These are phyloP conservation scores for Gallirallus australis DNA, from an alignment of 2,797 vertebrate genomes.

Conservation along the genomic window DNA sequence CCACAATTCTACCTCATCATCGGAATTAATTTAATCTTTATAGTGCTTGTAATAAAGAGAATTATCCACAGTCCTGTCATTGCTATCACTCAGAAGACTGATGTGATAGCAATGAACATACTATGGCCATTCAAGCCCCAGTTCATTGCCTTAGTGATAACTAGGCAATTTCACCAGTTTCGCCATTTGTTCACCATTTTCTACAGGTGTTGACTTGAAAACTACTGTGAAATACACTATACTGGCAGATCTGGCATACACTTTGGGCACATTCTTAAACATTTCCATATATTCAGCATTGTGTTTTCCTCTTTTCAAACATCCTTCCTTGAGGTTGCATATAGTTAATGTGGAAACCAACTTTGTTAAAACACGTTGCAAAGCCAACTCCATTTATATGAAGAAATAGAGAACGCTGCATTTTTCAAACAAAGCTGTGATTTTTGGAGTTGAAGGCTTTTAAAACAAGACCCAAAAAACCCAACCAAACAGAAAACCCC, in stretches of 20 bases:
- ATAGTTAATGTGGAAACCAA: background rate
- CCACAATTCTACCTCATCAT: background rate
- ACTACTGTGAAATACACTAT: background rate
- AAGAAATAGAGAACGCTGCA: background rate
- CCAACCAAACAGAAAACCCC: background rate
- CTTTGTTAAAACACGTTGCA: background rate
- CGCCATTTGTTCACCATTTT: background rate
- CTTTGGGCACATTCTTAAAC: background rate
- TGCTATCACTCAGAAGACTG: background rate
- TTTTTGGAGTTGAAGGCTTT: background rate
- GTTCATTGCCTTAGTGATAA: background rate
- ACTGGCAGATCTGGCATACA: background rate
- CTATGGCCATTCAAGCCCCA: too few relatives aligned
- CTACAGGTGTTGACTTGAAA: background rate
- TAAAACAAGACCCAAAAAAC: background rate
- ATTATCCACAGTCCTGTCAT: background rate
- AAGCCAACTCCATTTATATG: background rate
- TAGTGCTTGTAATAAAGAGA: background rate
- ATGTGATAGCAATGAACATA: background rate
- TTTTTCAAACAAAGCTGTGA: background rate
- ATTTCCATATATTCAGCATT: background rate
- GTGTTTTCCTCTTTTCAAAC: background rate
- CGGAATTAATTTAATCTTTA: slow-evolving; percentile 10
- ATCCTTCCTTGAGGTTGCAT: background rate
- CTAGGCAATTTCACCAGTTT: background rate